Conservation (phyloP, 1,140 invertebrate genomes). For the Teleogryllus occipitalis region DNA sequence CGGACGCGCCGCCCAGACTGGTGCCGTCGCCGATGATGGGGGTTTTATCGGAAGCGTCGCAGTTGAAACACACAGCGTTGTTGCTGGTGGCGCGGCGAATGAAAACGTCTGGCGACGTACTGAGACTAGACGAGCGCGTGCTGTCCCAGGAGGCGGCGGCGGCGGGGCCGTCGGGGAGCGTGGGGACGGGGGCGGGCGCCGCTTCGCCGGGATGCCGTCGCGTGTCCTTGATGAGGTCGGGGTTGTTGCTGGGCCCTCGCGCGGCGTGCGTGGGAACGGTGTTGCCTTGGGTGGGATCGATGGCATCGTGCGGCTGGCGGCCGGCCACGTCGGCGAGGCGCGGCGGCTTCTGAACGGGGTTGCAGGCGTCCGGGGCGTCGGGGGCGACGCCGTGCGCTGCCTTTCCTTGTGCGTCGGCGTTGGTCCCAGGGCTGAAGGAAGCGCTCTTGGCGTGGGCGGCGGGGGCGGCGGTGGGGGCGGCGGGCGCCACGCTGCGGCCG, state of each 20-base stretch:
- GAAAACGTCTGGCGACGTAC: slow-evolving; percentile 47
- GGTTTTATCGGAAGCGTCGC: slow-evolving; percentile 59
- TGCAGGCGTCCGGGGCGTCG: slow-evolving; percentile 46
- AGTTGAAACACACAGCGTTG: slow-evolving; percentile 38
- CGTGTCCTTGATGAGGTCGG: slow-evolving; percentile 79
- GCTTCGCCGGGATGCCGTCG: neutral
- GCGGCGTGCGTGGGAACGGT: slow-evolving; percentile 53
- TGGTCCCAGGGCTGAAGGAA: slow-evolving; percentile 1
- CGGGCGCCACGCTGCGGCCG: slow-evolving; percentile 52
- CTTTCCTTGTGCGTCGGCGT: neutral
- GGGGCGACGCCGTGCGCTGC: slow-evolving; percentile 27
- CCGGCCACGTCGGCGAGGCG: slow-evolving; percentile 54
- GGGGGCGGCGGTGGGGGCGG: slow-evolving; percentile 2
- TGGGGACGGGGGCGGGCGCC: neutral
- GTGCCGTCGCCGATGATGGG: slow-evolving; percentile 59
- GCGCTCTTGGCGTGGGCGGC: neutral
- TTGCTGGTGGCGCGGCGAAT: slow-evolving; percentile 44
- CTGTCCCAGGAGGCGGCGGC: slow-evolving; percentile 55
- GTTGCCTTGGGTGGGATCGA: slow-evolving; percentile 47
- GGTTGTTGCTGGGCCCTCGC: slow-evolving; percentile 58
- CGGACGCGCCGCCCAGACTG: slow-evolving; percentile 43
- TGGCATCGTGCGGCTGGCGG: slow-evolving; percentile 49
- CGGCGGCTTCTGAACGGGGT: slow-evolving; percentile 60
- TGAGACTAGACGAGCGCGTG: slow-evolving; percentile 44
- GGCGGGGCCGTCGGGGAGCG: slow-evolving; percentile 39